Conservation (phyloP, 2,797 vertebrate species). For the Neosilurus mollespiculum region DNA sequence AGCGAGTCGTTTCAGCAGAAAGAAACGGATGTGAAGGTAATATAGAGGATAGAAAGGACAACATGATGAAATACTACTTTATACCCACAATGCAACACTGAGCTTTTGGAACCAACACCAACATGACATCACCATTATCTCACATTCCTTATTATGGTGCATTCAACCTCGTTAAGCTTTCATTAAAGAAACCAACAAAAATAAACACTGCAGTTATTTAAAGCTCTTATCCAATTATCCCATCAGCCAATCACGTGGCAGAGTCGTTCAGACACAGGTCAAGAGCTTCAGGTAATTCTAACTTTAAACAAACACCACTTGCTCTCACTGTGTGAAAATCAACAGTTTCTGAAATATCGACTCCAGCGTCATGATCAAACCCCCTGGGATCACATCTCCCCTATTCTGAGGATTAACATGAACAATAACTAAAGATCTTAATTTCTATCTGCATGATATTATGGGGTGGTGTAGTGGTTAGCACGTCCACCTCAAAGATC, state of each 20-base stretch:
- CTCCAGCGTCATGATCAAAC: not conserved
- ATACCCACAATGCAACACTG: not conserved
- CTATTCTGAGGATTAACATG: not conserved
- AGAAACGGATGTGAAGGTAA: constrained; percentile 64
- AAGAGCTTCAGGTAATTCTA: not conserved
- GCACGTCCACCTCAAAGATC: too few relatives aligned
- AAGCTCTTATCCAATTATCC: not conserved
- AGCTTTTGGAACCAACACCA: not conserved
- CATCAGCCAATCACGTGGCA: not conserved
- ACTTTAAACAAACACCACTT: not conserved
- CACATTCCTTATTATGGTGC: not conserved
- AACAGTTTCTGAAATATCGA: not conserved
- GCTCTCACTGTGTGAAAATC: not conserved
- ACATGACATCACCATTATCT: not conserved
- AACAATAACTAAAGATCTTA: not conserved
- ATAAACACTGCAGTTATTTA: too few relatives aligned
- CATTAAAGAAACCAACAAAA: not conserved
- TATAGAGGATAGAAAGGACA: too few relatives aligned
- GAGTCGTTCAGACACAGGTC: not conserved
- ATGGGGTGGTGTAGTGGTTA: not conserved
- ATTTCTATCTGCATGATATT: not conserved
- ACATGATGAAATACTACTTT: not conserved
- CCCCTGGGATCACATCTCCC: not conserved
- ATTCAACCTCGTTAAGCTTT: not conserved
- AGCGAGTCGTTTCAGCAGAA: constrained; percentile 59